Evolutionary conservation across 2,888 invertebrate species (phyloP), one percentile per base, ranked within the genome.

Genomic region (Melanostoma mellinum): DNA sequence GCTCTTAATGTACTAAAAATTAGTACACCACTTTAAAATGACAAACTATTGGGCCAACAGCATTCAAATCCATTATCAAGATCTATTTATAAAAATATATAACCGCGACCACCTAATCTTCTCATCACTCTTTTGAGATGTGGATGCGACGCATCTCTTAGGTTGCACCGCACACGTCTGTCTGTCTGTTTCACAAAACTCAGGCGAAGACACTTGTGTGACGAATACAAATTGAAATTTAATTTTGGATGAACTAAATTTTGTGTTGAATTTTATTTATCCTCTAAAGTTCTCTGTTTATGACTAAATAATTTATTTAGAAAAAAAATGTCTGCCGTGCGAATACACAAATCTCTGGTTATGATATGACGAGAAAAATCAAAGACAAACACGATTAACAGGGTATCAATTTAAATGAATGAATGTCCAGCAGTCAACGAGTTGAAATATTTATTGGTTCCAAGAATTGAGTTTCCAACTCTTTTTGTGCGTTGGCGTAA

Each of bases 21-120:
- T 56, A 33, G 30, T 40, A 58, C 10, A 61, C 46, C 48, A 32
- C 32, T 56, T 63, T 36, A 63, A 48, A 48, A 53, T 73, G 48
- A 75, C 44, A 75, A 75, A 75, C 33, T 58, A 44, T 60, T 30
- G 50, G 33, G 44, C 42, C 52, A 33, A 52, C 42, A 67, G 33
- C 69, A 52, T 44, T 40, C 8, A 61, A 58, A 71, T 71, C 38
- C 63, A 77, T 63, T 50, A 35, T 56, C 44, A 58, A 55, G 68
- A 75, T 61, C 68, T 44, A 46, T 76, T 76, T 61, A 63, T 56
- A 32, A 71, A 65, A 77, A 77, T 77, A 50, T 61, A 61, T 60
- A 20, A 20, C 20, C 20, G 20, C 20, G 20, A 20, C 20, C 20
- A 20, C 20, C n/a, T 32, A 32, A 55, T 61, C 33, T 44, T 38